Evolutionary conservation across 1,140 invertebrate species (phyloP).

Genomic region (Drosophila triauraria): DNA sequence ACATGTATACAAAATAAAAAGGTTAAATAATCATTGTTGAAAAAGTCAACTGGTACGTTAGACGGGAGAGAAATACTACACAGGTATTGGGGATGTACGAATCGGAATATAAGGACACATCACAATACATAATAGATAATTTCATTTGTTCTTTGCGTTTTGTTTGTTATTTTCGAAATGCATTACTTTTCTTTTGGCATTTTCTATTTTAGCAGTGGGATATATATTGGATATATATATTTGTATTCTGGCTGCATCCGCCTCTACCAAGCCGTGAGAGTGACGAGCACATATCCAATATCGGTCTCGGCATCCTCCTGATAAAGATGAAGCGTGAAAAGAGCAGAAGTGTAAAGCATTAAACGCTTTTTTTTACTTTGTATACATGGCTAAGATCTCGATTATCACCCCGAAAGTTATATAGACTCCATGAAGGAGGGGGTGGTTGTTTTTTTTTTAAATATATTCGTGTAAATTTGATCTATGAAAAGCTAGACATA

Average conservation of each 20-base stretch:
- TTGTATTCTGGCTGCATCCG: slow-evolving; percentile 20
- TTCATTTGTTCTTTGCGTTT: slow-evolving; percentile 39
- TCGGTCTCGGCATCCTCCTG: slow-evolving; percentile 85
- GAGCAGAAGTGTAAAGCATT: slow-evolving; percentile 62
- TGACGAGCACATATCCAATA: slow-evolving; percentile 87
- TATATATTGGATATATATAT: slow-evolving; percentile 22
- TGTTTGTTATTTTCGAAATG: slow-evolving; percentile 50
- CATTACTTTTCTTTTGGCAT: slow-evolving; percentile 55
- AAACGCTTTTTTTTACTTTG: slow-evolving; percentile 71
- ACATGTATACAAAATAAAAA: slow-evolving; percentile 72
- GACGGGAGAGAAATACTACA: slow-evolving; percentile 46
- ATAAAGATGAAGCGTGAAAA: slow-evolving; percentile 68
- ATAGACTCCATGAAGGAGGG: background rate
- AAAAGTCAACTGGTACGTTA: slow-evolving; percentile 44
- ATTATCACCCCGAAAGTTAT: slow-evolving; percentile 17
- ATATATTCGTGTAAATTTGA: slow-evolving; percentile 12
- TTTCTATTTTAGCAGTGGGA: slow-evolving; percentile 53
- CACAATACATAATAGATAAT: slow-evolving; percentile 53
- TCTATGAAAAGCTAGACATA: background rate
- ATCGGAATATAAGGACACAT: slow-evolving; percentile 52
- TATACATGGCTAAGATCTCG: slow-evolving; percentile 62
- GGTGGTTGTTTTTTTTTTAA: background rate
- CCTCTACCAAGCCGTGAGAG: slow-evolving; percentile 86
- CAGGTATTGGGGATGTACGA: slow-evolving; percentile 10
- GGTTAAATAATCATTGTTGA: slow-evolving; percentile 32